Evolutionary conservation across 2,113 vertebrate genomes (phyloP).

Genomic region (Limnothrissa miodon): DNA sequence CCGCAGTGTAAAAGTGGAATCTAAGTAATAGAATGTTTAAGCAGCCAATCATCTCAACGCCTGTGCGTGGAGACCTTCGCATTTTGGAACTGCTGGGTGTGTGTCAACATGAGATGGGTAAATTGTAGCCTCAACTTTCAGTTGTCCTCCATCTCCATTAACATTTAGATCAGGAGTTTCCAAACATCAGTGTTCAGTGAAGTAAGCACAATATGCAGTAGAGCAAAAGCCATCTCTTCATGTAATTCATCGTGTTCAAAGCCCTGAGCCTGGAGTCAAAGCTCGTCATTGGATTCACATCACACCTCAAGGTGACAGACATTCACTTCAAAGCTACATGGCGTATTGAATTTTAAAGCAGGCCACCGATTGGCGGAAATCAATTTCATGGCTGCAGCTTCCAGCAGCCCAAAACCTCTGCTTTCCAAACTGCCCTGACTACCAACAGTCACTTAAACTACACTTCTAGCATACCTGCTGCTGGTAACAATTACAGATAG

Average conservation of each 20-base stretch:
- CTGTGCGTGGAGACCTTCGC: background rate
- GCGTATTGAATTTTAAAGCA: conserved; percentile 43
- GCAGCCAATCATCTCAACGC: no score
- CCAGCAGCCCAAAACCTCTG: background rate
- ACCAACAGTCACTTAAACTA: conserved; percentile 25
- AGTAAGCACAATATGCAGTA: background rate
- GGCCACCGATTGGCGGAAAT: conserved; percentile 51
- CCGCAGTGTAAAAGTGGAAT: no score
- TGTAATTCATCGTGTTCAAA: background rate
- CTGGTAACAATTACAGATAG: background rate
- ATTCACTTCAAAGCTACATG: conserved; percentile 23
- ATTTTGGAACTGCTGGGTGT: background rate
- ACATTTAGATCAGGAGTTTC: background rate
- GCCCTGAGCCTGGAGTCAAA: conserved; percentile 5
- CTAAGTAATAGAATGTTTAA: no score
- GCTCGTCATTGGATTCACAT: conserved; percentile 24
- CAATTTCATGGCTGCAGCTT: conserved; percentile 36
- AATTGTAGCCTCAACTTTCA: background rate
- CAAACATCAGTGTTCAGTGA: background rate
- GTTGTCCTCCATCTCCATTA: background rate
- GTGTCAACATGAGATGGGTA: background rate
- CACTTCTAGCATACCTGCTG: conserved; percentile 21
- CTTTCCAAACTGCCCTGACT: background rate
- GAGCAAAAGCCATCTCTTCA: background rate
- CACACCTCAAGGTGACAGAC: conserved; percentile 48